Conservation (phyloP, 1,140 invertebrate species). For the Wiebesia pumilae region DNA sequence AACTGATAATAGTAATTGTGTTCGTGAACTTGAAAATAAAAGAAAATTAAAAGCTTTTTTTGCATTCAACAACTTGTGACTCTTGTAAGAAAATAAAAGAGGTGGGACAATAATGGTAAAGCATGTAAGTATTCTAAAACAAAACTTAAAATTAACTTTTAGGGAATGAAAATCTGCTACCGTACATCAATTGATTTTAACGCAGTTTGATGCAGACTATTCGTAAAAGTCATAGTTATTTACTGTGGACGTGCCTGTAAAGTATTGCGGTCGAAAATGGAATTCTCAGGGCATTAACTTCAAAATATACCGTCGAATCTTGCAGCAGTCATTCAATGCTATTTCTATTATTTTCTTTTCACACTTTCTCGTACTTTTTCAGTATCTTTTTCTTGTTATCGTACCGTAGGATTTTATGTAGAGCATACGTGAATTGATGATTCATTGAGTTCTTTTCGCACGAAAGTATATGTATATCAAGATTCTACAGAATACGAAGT, state of each 20-base stretch:
- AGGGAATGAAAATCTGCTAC: too few species aligned
- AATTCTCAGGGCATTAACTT: constrained; percentile 48
- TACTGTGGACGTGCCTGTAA: constrained; percentile 5
- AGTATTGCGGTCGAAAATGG: constrained; percentile 27
- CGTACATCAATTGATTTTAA: constrained; percentile 16
- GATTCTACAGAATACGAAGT: too few species aligned
- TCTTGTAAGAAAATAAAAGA: neutral
- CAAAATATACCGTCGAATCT: constrained; percentile 26
- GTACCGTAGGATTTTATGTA: too few species aligned
- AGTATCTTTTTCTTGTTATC: neutral
- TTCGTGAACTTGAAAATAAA: neutral
- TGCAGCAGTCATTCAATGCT: too few species aligned
- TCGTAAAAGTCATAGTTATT: constrained; percentile 33
- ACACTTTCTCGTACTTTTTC: too few species aligned
- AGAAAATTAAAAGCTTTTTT: neutral
- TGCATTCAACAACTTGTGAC: constrained; percentile 5
- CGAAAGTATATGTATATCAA: too few species aligned
- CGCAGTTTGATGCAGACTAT: constrained; percentile 25
- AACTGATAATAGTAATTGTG: neutral
- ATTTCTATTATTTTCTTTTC: neutral
- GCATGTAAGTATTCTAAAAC: too few species aligned
- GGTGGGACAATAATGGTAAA: constrained; percentile 2
- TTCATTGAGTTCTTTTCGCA: too few species aligned
- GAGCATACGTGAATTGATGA: neutral
- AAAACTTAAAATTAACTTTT: too few species aligned